A percentile compares a stretch with the other conserved stretches of the same genome.
These are phyloP conservation scores for Orestias chungarensis DNA, from an alignment of 2,797 vertebrate species.

Conservation along the genomic window DNA sequence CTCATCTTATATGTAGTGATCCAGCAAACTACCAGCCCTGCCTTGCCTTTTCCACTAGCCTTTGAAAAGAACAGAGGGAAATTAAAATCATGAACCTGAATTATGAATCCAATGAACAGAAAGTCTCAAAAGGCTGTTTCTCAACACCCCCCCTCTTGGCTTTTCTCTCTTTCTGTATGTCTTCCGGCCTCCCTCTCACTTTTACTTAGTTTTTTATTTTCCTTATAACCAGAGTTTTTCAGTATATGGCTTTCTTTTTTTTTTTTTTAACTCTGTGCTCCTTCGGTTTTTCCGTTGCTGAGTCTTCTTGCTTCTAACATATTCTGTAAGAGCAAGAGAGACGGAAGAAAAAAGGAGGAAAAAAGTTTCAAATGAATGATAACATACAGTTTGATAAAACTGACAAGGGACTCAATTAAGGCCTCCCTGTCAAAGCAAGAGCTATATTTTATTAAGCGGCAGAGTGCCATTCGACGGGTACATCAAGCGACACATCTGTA, in stretches of 20 bases:
- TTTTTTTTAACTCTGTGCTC: constrained; percentile 34
- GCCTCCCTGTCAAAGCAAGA: constrained; percentile 81
- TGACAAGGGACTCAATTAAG: constrained; percentile 90
- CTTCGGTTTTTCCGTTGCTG: constrained; percentile 77
- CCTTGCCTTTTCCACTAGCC: constrained; percentile 86
- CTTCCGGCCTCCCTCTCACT: constrained; percentile 45
- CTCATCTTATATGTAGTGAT: constrained; percentile 95
- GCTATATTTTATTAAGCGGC: constrained; percentile 88
- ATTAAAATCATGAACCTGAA: constrained; percentile 99
- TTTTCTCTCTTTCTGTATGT: constrained; percentile 42
- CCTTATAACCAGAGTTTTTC: constrained; percentile 58
- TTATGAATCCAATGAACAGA: constrained; percentile 96
- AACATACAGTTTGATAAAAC: constrained; percentile 86
- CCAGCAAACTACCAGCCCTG: constrained; percentile 88
- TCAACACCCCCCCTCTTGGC: constrained; percentile 72
- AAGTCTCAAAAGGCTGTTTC: constrained; percentile 84
- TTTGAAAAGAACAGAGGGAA: constrained; percentile 99
- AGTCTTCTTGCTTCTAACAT: constrained; percentile 81
- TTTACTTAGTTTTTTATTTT: constrained; percentile 57
- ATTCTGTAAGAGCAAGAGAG: constrained; percentile 73
- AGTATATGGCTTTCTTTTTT: constrained; percentile 43
- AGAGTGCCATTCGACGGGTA: constrained; percentile 77
- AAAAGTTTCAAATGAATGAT: constrained; percentile 78
- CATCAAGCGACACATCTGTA: constrained; percentile 86
- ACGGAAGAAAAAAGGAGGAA: constrained; percentile 42